Conservation (phyloP, 2,888 invertebrate genomes). For the Cheilosia variabilis region DNA sequence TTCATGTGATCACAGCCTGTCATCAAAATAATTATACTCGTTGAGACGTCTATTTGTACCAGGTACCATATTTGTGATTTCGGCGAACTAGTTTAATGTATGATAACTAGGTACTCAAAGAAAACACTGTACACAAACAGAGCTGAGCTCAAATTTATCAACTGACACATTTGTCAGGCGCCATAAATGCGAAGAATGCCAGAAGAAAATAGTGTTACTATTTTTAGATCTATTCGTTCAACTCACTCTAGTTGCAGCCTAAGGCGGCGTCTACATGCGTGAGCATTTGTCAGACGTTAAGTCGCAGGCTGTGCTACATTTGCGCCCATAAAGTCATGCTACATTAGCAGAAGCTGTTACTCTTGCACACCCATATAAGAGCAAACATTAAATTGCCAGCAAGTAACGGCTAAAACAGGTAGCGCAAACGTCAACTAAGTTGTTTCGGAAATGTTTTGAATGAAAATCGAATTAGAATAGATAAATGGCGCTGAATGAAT, state of each 20-base stretch:
- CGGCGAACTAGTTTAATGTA: too few species aligned
- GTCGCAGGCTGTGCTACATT: background rate
- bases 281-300: background rate
- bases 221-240: background rate
- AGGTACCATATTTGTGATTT: too few species aligned
- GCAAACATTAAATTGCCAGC: background rate
- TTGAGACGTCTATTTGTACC: too few species aligned
- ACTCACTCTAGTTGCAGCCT: background rate
- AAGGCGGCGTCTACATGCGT: background rate
- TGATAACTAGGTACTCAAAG: too few species aligned
- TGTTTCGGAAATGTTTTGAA: background rate
- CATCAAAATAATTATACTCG: too few species aligned
- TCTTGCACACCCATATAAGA: slow-evolving; percentile 6
- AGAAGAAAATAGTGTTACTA: background rate
- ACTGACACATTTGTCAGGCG: background rate
- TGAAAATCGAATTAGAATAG: background rate
- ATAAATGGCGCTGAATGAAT: background rate
- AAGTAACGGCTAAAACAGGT: background rate
- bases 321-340: background rate
- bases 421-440: background rate
- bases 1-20: too few species aligned
- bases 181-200: slow-evolving; percentile 1
- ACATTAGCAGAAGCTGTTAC: background rate
- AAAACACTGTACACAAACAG: too few species aligned
- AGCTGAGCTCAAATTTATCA: too few species aligned